These are phyloP conservation scores for Halcyon malimbica DNA, from an alignment of 2,113 vertebrate genomes.

Conservation along the genomic window DNA sequence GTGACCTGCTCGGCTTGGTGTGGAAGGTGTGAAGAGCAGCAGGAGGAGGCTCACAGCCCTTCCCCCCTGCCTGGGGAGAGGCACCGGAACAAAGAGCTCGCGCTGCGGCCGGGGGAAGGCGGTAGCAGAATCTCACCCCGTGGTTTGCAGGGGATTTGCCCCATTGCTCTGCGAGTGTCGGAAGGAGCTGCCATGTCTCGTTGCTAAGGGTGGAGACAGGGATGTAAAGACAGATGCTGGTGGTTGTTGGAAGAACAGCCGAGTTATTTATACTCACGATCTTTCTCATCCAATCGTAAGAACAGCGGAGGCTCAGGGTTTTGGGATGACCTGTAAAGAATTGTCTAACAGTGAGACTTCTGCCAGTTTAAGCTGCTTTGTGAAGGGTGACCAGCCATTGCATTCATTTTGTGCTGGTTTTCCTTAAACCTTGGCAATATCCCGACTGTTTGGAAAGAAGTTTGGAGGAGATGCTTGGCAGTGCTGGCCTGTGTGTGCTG, in stretches of 20 bases:
- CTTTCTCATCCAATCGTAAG: fast-evolving
- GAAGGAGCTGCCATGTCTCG: neutral
- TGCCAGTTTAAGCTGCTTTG: neutral
- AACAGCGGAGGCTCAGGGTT: neutral
- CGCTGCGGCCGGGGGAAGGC: fast-evolving
- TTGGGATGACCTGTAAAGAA: neutral
- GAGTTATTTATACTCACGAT: neutral
- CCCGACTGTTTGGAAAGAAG: neutral
- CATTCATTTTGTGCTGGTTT: neutral
- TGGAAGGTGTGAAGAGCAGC: neutral
- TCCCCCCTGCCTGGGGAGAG: neutral
- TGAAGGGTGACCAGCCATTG: neutral
- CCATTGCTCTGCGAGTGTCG: neutral
- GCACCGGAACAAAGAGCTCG: neutral
- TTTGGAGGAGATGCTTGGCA: neutral
- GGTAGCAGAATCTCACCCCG: neutral
- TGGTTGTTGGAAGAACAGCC: neutral
- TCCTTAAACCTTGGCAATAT: neutral
- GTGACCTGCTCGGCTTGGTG: neutral
- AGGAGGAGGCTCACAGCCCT: neutral
- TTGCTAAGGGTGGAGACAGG: constrained; percentile 36
- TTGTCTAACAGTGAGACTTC: neutral
- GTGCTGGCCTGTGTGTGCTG: neutral
- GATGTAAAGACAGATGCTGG: neutral
- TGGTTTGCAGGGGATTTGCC: neutral